A percentile compares a stretch with the other conserved stretches of the same genome.
These are phyloP conservation scores for Tolypeutes matacus DNA, from an alignment of 2,797 vertebrate genomes.

Conservation along the genomic window DNA sequence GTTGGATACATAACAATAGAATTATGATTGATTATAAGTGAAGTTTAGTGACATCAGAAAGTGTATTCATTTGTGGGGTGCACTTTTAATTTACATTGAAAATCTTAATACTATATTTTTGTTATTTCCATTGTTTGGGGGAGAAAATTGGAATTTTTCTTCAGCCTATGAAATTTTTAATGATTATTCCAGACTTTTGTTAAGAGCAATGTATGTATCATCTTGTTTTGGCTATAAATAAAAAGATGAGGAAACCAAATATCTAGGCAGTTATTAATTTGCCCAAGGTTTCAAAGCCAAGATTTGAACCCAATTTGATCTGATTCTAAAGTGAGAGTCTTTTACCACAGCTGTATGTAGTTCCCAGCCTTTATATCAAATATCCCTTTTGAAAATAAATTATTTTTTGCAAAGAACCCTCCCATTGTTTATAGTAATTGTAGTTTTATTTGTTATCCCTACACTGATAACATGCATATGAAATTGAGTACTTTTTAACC, in stretches of 20 bases:
- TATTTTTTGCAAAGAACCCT: constrained; percentile 33
- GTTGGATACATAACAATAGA: not conserved
- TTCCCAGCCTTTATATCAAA: constrained; percentile 51
- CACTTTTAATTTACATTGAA: not conserved
- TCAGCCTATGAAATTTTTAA: constrained; percentile 7
- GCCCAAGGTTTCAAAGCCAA: constrained; percentile 36
- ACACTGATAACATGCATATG: constrained; percentile 5
- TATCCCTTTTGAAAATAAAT: constrained; percentile 31
- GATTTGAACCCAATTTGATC: not conserved
- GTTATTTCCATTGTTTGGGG: constrained; percentile 39
- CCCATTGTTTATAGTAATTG: constrained; percentile 40
- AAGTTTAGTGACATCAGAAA: constrained; percentile 21
- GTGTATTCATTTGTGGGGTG: not conserved
- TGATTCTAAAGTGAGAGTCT: constrained; percentile 24
- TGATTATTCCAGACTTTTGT: constrained; percentile 48
- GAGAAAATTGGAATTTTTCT: constrained; percentile 3
- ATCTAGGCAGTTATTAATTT: not conserved
- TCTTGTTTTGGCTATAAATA: not conserved
- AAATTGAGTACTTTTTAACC: constrained; percentile 24
- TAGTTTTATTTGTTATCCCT: constrained; percentile 50
- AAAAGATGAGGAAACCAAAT: constrained; percentile 51
- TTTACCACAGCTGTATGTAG: not conserved
- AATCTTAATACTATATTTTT: constrained; percentile 47
- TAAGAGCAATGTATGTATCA: not conserved
- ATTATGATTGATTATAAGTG: not conserved